Base-by-base conservation (phyloP, 1,140 invertebrate species). In the Pseudobourletiella spinata region DNA sequence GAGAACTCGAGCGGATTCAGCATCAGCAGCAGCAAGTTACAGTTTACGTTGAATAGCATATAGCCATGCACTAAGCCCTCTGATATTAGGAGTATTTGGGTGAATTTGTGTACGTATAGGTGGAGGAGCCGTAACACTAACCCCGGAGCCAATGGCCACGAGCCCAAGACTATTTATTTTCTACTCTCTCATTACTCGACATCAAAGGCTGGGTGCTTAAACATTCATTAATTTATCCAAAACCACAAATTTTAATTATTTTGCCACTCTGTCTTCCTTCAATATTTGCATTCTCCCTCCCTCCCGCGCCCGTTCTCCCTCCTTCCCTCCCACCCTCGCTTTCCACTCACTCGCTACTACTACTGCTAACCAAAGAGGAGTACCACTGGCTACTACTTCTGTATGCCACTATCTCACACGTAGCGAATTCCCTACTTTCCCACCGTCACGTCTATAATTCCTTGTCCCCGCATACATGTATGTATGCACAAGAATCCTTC, bases 211-310 rank as follows among this genome's bases (percentile, higher is more conserved):
- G 18, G 48, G 44, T 51, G 48, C 48, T 51, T 61, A 59, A 59
- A 58, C 57, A 52, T 64, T 59, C 62, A 64, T 64, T 64, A 64
- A 64, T 64, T 64, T 64, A 58, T 52, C 57, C 48, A 59, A 64
- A 64, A 59, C 62, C 62, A 64, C 62, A 64, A 64, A 64, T 64
- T 64, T 64, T 64, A 64, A 64, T 64, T 64, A 64, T 64, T 64
- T 64, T 58, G 48, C 62, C 55, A 55, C 62, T 54, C 25, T 55
- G 51, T 61, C 56, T 60, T 60, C 58, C 48, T 60, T 60, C 50
- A 60, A 60, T 60, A 60, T 60, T 60, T 60, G 50, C 58, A 52
- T 52, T 60, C 48, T 51, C 48, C 52, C 58, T 50, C 58, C 42
- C 32, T 60, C 22, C 44, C 29, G 26, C 22, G 22, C 30, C 56